These are phyloP conservation scores for Neoniphon sammara DNA, from an alignment of 2,797 vertebrate genomes.

Conservation along the genomic window DNA sequence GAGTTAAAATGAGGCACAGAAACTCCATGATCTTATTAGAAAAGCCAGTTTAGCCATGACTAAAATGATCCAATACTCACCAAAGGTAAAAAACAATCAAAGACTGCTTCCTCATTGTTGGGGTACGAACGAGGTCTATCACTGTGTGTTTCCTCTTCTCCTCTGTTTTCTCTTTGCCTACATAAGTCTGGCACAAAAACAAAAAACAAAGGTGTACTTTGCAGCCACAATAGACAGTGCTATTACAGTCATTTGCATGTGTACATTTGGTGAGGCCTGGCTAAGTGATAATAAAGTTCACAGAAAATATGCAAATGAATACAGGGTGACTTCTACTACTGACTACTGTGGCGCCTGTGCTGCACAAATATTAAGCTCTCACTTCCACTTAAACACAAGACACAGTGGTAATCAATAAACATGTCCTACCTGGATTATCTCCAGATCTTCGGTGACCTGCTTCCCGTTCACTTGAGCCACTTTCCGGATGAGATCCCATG, in stretches of 20 bases:
- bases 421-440: constrained; percentile 68
- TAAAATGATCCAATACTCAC: too few species aligned
- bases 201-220: neutral
- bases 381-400: too few species aligned
- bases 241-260: neutral
- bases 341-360: too few species aligned
- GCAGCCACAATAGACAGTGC: too few species aligned
- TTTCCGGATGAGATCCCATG: constrained; percentile 83
- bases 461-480: constrained; percentile 82
- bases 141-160: constrained; percentile 62
- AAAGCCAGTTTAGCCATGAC: too few species aligned
- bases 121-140: constrained; percentile 77
- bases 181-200: constrained; percentile 52
- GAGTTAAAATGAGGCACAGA: too few species aligned
- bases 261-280: too few species aligned
- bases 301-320: neutral
- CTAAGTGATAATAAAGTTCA: constrained; percentile 14
- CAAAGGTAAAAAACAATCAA: constrained; percentile 78
- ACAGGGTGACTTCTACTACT: neutral
- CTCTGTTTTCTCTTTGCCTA: constrained; percentile 26
- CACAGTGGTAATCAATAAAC: neutral
- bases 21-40: too few species aligned
- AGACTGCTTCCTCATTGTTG: constrained; percentile 78
- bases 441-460: constrained; percentile 68
- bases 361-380: too few species aligned